phyloP scores from a whole-genome alignment of 2,888 invertebrate species.

The Trichogramma dendrolimi region DNA sequence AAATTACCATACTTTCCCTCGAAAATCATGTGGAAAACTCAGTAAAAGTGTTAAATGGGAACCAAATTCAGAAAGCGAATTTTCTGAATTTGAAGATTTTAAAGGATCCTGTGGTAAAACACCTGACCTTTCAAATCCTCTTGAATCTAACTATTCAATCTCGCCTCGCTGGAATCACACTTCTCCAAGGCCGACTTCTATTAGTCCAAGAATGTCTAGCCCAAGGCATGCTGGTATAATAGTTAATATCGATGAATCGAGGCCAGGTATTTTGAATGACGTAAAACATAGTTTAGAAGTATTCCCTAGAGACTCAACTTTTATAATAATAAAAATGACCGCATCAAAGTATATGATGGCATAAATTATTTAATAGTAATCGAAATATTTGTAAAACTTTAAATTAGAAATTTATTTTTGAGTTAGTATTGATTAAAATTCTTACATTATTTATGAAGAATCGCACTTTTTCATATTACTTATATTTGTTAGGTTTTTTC shows the following conservation, averaged over 20 bases:
- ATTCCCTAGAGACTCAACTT: no score
- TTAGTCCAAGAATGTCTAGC: constrained; percentile 60
- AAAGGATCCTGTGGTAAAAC: constrained; percentile 49
- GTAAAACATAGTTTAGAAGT: no score
- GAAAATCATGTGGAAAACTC: constrained; percentile 23
- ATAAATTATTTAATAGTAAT: no score
- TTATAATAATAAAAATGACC: no score
- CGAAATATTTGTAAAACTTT: no score
- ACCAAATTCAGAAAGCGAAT: constrained; percentile 62
- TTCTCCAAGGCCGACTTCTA: constrained; percentile 58
- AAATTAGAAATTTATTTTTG: no score
- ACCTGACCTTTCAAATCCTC: constrained; percentile 38
- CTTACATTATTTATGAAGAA: no score
- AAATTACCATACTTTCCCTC: constrained; percentile 18
- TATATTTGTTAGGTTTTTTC: no score
- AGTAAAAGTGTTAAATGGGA: constrained; percentile 59
- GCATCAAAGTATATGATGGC: no score
- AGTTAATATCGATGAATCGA: constrained; percentile 48
- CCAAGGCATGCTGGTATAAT: constrained; percentile 54
- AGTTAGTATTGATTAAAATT: no score
- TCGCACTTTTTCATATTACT: no score
- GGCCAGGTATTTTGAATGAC: constrained; percentile 41
- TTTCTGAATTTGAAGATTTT: constrained; percentile 58
- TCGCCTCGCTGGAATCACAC: constrained; percentile 49
- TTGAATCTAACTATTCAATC: constrained; percentile 44